These are phyloP conservation scores for Macrobrachium rosenbergii DNA, from an alignment of 1,140 invertebrate species.

Conservation along the genomic window DNA sequence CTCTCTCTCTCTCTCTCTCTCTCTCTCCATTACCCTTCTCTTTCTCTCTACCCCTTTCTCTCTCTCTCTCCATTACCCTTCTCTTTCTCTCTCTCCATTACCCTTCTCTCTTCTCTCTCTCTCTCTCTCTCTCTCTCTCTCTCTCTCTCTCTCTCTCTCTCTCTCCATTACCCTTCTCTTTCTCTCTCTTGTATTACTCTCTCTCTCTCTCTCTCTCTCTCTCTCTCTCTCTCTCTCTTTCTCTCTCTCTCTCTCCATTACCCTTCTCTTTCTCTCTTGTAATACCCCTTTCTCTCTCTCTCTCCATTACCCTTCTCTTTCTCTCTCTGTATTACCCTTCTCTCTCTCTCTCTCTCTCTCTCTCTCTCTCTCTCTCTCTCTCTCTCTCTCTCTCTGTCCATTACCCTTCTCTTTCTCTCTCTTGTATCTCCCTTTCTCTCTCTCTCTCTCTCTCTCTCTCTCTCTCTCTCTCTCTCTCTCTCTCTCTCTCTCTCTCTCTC, in stretches of 20 bases:
- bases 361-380: constrained; percentile 27
- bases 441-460: neutral
- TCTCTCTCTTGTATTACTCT: too few relatives aligned
- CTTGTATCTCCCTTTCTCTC: constrained; percentile 7
- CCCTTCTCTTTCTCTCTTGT: neutral
- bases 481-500: neutral
- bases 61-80: neutral
- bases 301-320: neutral
- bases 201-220: constrained; percentile 28
- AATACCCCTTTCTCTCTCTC: constrained; percentile 3
- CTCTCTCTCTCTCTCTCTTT: neutral
- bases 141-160: constrained; percentile 22
- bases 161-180: constrained; percentile 8
- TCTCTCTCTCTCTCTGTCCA: constrained; percentile 7
- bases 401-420: too few relatives aligned
- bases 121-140: constrained; percentile 29
- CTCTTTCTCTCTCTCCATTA: neutral
- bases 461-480: constrained; percentile 1
- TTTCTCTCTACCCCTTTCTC: neutral
- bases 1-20: neutral
- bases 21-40: neutral
- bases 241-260: neutral
- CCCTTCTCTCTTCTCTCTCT: neutral
- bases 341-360: neutral
- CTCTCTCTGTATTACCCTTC: too few relatives aligned